A percentile compares a stretch with the other conserved stretches of the same genome.
phyloP scores from a whole-genome alignment of 1,140 invertebrate genomes.

The Sycophila sp. region DNA sequence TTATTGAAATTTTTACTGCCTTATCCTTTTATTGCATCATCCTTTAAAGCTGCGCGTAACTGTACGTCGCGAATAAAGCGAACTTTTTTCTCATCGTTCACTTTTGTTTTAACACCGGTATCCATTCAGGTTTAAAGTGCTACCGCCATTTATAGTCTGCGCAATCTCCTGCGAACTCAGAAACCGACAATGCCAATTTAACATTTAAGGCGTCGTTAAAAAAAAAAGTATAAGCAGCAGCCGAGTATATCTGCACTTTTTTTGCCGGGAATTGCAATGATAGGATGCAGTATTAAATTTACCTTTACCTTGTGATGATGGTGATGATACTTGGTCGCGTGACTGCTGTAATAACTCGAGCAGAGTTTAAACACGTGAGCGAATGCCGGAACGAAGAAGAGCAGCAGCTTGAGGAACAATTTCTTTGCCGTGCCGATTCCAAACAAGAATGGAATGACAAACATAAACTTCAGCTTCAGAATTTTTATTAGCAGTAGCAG shows the following conservation, averaged over 20 bases:
- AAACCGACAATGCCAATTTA: background rate
- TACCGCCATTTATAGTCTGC: background rate
- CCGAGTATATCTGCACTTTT: too few relatives aligned
- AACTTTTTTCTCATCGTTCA: background rate
- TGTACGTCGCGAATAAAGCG: too few relatives aligned
- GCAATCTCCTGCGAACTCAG: background rate
- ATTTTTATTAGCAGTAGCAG: slow-evolving; percentile 81
- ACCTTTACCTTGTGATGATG: slow-evolving; percentile 73
- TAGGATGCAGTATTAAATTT: background rate
- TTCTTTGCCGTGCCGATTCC: slow-evolving; percentile 85
- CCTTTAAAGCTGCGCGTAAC: background rate
- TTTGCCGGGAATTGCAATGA: background rate
- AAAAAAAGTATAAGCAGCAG: background rate
- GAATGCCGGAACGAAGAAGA: slow-evolving; percentile 83
- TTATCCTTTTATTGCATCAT: background rate
- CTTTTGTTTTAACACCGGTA: background rate
- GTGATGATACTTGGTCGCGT: slow-evolving; percentile 79
- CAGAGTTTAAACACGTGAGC: slow-evolving; percentile 86
- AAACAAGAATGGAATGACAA: slow-evolving; percentile 77
- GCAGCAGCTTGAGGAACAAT: slow-evolving; percentile 79
- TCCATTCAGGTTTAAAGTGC: background rate
- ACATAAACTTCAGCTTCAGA: slow-evolving; percentile 80
- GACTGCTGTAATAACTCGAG: slow-evolving; percentile 79
- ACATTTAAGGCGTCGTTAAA: too few relatives aligned
- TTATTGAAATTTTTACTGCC: background rate